Evolutionary conservation across 2,797 vertebrate species (phyloP), one percentile per base, ranked within the genome.

Genomic region (Chaenodraco wilsoni): DNA sequence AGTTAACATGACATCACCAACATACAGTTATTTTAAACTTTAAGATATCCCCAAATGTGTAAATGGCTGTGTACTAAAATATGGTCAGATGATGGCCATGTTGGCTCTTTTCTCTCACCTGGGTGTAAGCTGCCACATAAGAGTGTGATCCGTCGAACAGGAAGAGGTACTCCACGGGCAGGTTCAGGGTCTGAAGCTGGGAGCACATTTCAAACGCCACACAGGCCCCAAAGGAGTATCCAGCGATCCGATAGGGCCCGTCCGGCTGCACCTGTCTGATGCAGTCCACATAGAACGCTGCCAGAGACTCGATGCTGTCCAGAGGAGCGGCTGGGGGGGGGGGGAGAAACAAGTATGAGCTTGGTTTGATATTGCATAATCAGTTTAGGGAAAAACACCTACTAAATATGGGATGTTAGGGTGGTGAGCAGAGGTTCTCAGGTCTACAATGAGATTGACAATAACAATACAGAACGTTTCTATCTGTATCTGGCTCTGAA

Each of bases 161-260:
- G 79, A 98, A 96, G 9, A 99, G 95, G 82, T 87, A 93, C 82
- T 99, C 96, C 85, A 96, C 94, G 0, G 91, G 16, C 2, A 86
- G 90, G 44, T 94, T 93, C 61, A 94, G 95, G 3, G 77, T 88
- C 92, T 99, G 97, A 76, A 99, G 94, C 84, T 98, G 98, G 8
- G 95, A 96, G 83, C 96, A 98, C 94, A 99, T 99, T 90, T 99
- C 98, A 70, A 99, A 99, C 23, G 98, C 98, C 74, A 99, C 98
- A 5, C 98, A 99, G 56, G 98, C 98, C 8, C 98, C 98, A 0
- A 97, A 99, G 0, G 98, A 99, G 83, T 99, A 99, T 27, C 98
- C 98, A 0, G 96, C 96, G 0, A 99, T 92, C 13, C 96, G 94
- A 79, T 98, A 99, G 0, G 97, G 97, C 2, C 97, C 98, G 16